Conservation (phyloP, 2,888 invertebrate genomes). For the Cheilosia vernalis region DNA sequence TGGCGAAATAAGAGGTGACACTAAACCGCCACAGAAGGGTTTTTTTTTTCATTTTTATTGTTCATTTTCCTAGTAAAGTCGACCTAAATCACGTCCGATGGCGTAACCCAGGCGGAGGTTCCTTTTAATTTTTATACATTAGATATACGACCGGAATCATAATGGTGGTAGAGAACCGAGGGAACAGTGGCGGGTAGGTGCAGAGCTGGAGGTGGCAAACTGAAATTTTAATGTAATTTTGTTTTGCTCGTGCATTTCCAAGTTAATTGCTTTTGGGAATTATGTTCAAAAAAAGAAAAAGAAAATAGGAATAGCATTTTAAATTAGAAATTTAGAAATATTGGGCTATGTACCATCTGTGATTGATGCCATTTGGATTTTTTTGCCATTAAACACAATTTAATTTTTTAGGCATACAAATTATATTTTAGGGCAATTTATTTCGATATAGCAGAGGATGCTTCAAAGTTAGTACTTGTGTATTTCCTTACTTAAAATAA, state of each 20-base stretch:
- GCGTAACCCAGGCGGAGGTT: not conserved
- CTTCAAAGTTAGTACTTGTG: no score
- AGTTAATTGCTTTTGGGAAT: not conserved
- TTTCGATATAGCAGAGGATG: no score
- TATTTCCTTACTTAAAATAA: no score
- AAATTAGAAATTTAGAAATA: no score
- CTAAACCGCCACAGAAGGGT: slow-evolving; percentile 34
- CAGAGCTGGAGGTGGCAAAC: not conserved
- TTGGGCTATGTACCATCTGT: no score
- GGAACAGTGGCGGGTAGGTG: not conserved
- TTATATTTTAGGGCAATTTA: no score
- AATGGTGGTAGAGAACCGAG: not conserved
- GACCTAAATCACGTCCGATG: slow-evolving; percentile 31
- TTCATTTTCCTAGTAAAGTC: not conserved
- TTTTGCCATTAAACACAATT: no score
- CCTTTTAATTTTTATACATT: not conserved
- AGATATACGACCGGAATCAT: not conserved
- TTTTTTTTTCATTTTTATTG: slow-evolving; percentile 44
- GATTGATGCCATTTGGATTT: no score
- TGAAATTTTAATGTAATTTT: not conserved
- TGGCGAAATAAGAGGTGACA: slow-evolving; percentile 32
- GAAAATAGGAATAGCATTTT: no score
- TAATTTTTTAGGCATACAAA: no score
- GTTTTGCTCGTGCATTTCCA: not conserved
- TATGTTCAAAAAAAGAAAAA: not conserved